Percentiles rank a stretch among this genome's conserved stretches.
phyloP scores from a whole-genome alignment of 2,888 invertebrate species.

The Deilephila porcellus region DNA sequence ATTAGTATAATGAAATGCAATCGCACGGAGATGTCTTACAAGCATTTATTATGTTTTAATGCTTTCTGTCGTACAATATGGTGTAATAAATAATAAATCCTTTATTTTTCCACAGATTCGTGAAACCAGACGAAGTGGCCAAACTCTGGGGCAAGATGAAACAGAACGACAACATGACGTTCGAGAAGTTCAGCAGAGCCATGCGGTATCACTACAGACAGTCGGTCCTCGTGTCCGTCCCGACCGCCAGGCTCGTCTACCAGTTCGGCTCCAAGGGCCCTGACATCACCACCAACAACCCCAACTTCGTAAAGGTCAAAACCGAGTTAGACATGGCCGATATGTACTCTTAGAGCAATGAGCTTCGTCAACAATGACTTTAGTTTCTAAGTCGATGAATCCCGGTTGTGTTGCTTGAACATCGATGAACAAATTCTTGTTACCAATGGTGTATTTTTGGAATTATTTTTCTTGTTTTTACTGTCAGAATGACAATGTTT shows the following conservation, averaged over 20 bases:
- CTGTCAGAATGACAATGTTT: not conserved
- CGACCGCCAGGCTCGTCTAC: constrained; percentile 91
- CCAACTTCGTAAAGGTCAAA: constrained; percentile 78
- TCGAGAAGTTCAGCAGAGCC: constrained; percentile 95
- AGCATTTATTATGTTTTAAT: not conserved
- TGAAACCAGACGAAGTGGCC: constrained; percentile 93
- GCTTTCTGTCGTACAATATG: not conserved
- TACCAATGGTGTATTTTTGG: constrained; percentile 1
- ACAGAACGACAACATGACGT: constrained; percentile 95
- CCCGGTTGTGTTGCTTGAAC: constrained; percentile 33
- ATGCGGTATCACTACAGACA: constrained; percentile 95
- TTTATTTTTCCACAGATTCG: constrained; percentile 86
- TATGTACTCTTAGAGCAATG: constrained; percentile 65
- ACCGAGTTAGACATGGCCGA: constrained; percentile 65
- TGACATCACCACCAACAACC: constrained; percentile 89
- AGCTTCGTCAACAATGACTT: constrained; percentile 39
- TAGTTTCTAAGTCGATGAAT: constrained; percentile 45
- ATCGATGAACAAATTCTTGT: constrained; percentile 31
- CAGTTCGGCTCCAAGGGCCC: constrained; percentile 92
- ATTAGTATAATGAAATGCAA: not conserved
- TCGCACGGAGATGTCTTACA: not conserved
- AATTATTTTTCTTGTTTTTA: constrained; percentile 2
- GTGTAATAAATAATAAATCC: constrained; percentile 36
- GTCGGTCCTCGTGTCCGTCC: constrained; percentile 89
- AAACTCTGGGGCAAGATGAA: constrained; percentile 94